phyloP scores from a whole-genome alignment of 2,888 invertebrate genomes.

The Mesodorylaimus sp. region DNA sequence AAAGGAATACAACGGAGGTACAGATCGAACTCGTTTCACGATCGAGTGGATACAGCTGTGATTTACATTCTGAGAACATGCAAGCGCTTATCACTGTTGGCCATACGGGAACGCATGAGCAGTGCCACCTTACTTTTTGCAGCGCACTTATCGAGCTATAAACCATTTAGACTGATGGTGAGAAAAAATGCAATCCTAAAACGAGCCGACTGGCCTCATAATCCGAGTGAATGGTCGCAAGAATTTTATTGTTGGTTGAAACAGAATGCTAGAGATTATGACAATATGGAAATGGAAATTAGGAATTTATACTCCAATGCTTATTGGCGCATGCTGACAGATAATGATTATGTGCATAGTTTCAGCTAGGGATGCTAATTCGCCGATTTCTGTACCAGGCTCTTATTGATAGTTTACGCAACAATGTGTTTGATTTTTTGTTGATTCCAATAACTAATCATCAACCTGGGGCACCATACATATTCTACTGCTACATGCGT shows the following conservation, averaged over 20 bases:
- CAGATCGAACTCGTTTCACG: constrained; percentile 47
- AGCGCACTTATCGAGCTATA: constrained; percentile 36
- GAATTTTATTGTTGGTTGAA: constrained; percentile 50
- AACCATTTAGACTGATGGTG: constrained; percentile 32
- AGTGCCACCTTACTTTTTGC: constrained; percentile 54
- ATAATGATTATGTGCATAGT: no score
- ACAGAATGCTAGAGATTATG: constrained; percentile 44
- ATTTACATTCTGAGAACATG: constrained; percentile 49
- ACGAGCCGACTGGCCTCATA: constrained; percentile 44
- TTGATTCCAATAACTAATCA: no score
- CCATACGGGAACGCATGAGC: constrained; percentile 50
- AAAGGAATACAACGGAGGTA: constrained; percentile 48
- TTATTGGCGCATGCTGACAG: no score
- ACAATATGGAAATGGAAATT: constrained; percentile 47
- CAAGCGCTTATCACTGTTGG: constrained; percentile 39
- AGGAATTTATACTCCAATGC: no score
- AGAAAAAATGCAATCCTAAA: constrained; percentile 53
- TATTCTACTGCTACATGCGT: no score
- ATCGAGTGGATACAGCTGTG: constrained; percentile 49
- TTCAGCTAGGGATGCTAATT: no score
- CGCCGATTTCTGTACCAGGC: no score
- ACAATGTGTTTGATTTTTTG: no score
- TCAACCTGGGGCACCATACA: no score
- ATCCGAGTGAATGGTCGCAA: constrained; percentile 44
- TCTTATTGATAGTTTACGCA: no score